A percentile compares a stretch with the other conserved stretches of the same genome.
phyloP scores from a whole-genome alignment of 2,113 vertebrate species.

The Patagioenas fasciata region DNA sequence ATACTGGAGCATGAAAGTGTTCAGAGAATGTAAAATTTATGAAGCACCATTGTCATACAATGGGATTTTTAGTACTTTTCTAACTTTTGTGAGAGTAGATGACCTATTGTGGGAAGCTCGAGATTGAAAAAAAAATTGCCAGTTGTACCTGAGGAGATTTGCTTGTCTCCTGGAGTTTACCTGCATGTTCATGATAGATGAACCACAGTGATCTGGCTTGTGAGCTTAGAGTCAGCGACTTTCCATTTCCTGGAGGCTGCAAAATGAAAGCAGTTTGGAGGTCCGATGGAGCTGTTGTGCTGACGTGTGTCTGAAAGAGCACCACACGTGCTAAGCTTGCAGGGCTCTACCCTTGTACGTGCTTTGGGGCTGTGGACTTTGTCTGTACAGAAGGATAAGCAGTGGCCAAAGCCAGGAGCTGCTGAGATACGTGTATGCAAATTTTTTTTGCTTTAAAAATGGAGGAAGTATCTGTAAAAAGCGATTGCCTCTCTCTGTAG shows the following conservation, averaged over 20 bases:
- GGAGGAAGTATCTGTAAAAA: neutral
- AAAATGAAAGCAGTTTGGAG: neutral
- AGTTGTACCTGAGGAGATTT: neutral
- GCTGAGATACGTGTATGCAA: rapidly evolving
- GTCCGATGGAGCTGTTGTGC: neutral
- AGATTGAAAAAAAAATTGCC: neutral
- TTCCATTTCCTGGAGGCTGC: neutral
- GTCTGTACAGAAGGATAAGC: rapidly evolving
- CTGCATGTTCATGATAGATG: neutral
- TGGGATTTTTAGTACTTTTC: neutral
- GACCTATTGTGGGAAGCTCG: neutral
- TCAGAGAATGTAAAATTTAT: neutral
- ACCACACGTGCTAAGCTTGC: neutral
- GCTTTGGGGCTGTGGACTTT: neutral
- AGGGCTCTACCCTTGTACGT: neutral
- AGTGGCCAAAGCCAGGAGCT: neutral
- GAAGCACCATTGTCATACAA: neutral
- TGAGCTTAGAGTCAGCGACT: neutral
- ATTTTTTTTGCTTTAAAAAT: neutral
- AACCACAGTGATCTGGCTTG: neutral
- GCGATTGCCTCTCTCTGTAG: neutral
- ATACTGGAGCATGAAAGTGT: neutral
- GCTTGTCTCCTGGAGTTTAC: neutral
- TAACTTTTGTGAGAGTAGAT: neutral
- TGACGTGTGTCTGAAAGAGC: neutral